A percentile compares a stretch with the other conserved stretches of the same genome.
Evolutionary conservation across 2,113 vertebrate genomes (phyloP).

Genomic region (Channa argus): DNA sequence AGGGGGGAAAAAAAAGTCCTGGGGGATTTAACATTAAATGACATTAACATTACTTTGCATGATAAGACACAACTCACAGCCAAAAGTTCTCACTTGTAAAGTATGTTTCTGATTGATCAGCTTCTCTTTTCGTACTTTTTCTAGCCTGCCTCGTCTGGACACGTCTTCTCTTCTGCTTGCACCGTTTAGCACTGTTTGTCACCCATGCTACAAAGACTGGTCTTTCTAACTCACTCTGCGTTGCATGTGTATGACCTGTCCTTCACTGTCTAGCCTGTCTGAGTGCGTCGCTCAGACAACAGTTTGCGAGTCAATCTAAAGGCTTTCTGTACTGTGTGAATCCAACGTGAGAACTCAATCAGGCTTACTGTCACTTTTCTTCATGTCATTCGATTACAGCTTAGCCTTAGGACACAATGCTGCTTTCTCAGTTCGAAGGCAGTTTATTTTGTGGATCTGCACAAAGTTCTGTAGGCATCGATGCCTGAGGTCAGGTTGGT

Average conservation of each 20-base stretch:
- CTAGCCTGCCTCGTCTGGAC: not conserved
- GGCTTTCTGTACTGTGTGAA: not conserved
- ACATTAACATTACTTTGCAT: conserved; percentile 39
- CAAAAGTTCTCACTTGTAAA: conserved; percentile 21
- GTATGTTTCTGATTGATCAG: conserved; percentile 16
- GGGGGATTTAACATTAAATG: conserved; percentile 68
- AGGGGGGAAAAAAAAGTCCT: conserved; percentile 58
- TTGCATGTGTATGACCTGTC: not conserved
- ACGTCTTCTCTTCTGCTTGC: not conserved
- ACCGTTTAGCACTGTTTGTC: too few species aligned
- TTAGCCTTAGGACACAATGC: conserved; percentile 1
- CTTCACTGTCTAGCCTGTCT: not conserved
- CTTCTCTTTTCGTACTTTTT: not conserved
- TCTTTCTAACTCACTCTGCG: not conserved
- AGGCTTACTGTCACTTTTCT: not conserved
- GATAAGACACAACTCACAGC: conserved; percentile 26
- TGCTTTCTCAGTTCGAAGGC: not conserved
- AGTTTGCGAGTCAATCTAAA: not conserved
- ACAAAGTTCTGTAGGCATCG: not conserved
- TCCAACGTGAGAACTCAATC: not conserved
- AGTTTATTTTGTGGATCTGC: not conserved
- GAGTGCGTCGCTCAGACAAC: not conserved
- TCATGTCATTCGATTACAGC: not conserved
- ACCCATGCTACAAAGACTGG: too few species aligned
- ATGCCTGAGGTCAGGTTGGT: conserved; percentile 3